These are phyloP conservation scores for Nematolebias whitei DNA, from an alignment of 2,113 vertebrate genomes.

Conservation along the genomic window DNA sequence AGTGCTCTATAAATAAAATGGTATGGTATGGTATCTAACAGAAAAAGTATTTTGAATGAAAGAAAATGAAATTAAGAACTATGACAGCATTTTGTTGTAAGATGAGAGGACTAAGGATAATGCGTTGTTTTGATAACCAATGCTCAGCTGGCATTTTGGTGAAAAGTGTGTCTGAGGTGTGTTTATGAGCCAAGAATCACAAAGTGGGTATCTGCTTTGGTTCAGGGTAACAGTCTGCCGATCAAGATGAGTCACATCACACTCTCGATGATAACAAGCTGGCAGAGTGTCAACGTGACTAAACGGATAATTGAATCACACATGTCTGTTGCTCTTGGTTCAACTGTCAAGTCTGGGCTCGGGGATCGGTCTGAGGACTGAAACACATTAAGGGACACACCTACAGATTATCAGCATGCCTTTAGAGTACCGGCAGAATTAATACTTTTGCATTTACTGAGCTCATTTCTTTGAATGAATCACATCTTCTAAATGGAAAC, in stretches of 20 bases:
- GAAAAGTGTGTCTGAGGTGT: slow-evolving; percentile 35
- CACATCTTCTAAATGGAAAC: slow-evolving; percentile 38
- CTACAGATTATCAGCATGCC: slow-evolving; percentile 50
- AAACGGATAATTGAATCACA: slow-evolving; percentile 45
- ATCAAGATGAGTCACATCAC: slow-evolving; percentile 53
- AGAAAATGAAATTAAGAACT: not conserved
- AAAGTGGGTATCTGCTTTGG: slow-evolving; percentile 41
- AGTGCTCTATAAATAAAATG: too few relatives aligned
- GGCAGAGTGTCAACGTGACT: slow-evolving; percentile 45
- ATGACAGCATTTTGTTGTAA: not conserved
- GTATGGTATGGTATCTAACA: too few relatives aligned
- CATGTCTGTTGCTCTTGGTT: slow-evolving; percentile 39
- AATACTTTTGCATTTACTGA: slow-evolving; percentile 42
- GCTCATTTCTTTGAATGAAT: slow-evolving; percentile 40
- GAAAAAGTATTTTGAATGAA: not conserved
- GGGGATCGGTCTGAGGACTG: slow-evolving; percentile 6
- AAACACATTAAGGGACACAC: slow-evolving; percentile 43
- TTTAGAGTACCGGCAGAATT: slow-evolving; percentile 35
- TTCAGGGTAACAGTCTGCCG: slow-evolving; percentile 28
- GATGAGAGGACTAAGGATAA: slow-evolving; percentile 45
- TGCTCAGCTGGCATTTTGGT: slow-evolving; percentile 42
- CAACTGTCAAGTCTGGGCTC: slow-evolving; percentile 19
- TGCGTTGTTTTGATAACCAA: slow-evolving; percentile 53
- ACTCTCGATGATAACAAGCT: slow-evolving; percentile 27
- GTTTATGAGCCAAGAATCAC: slow-evolving; percentile 65